phyloP scores from a whole-genome alignment of 2,797 vertebrate genomes.

The Netta rufina region DNA sequence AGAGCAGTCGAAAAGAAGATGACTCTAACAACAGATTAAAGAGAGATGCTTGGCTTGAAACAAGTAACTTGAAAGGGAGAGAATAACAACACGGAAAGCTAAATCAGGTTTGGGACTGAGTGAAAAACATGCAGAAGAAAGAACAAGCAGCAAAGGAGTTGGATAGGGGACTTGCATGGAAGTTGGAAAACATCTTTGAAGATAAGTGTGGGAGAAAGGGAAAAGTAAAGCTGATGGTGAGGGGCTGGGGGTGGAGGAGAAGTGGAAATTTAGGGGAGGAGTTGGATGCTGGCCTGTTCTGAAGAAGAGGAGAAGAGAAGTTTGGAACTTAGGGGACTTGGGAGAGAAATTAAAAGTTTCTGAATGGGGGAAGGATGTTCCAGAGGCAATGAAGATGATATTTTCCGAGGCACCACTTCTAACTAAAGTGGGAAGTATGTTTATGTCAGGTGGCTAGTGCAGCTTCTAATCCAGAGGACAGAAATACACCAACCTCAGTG shows the following conservation, averaged over 20 bases:
- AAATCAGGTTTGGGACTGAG: neutral
- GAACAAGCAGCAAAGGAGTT: neutral
- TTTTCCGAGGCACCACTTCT: neutral
- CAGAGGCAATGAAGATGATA: neutral
- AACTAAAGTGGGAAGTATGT: neutral
- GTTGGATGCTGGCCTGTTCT: accelerated
- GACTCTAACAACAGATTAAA: neutral
- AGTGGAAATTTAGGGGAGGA: neutral
- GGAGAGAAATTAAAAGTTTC: neutral
- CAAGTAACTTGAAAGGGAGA: neutral
- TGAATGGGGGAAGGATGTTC: neutral
- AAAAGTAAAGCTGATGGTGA: neutral
- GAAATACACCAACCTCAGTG: neutral
- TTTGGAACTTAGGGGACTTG: neutral
- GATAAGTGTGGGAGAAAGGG: neutral
- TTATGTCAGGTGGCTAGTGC: neutral
- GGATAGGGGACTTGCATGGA: neutral
- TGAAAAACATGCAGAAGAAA: neutral
- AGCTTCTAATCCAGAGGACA: neutral
- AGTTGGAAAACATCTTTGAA: neutral
- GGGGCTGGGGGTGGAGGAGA: neutral
- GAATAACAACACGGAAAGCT: neutral
- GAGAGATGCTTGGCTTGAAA: neutral
- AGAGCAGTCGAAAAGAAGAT: neutral
- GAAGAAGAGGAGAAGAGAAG: neutral